Base-by-base conservation (phyloP, 2,113 vertebrate genomes). In the Ammospiza nelsoni region DNA sequence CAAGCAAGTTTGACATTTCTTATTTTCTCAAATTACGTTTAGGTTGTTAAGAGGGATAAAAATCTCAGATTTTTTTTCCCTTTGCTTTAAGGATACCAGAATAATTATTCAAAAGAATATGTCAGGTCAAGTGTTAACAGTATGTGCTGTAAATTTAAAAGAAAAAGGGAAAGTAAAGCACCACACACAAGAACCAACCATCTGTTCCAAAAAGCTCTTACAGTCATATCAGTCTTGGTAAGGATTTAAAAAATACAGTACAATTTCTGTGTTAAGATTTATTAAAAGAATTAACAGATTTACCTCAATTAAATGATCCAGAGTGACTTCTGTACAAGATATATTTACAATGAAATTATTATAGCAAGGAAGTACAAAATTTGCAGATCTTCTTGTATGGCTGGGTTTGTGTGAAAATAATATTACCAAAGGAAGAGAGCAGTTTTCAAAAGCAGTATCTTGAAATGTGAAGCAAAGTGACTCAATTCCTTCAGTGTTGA, bases 121-220 rank as follows among this genome's bases (percentile, higher is more conserved):
- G 95, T 67, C 77, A 95, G 97, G 97, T 98, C 97, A 98, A 97
- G 83, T 97, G 96, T 97, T 97, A 98, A 97, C 92, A 98, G 95
- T 96, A 97, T 96, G 94, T 97, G 92, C 55, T 68, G 88, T 86
- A 96, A 96, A 92, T 54, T 75, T 0, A 22, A 43, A 59, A 15
- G 2, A 28, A 39, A 14, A 59, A 9, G 29, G 11, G 20, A 79
- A 89, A 87, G 39, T 68, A 92, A 91, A 85, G 5, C 49, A 91
- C 33, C 43, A 88, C 29, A 97, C n/a, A 92, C 79, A 95, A 95
- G 95, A 97, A 96, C 75, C 43, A 97, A 78, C 97, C 98, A 98
- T 98, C 97, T 98, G 97, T 97, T 98, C 79, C 94, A 89, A 96
- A 95, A 96, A 87, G 54, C 51, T 94, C 94, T 68, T 90, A 58